phyloP scores from a whole-genome alignment of 2,797 vertebrate genomes.

The Cyclura pinguis region DNA sequence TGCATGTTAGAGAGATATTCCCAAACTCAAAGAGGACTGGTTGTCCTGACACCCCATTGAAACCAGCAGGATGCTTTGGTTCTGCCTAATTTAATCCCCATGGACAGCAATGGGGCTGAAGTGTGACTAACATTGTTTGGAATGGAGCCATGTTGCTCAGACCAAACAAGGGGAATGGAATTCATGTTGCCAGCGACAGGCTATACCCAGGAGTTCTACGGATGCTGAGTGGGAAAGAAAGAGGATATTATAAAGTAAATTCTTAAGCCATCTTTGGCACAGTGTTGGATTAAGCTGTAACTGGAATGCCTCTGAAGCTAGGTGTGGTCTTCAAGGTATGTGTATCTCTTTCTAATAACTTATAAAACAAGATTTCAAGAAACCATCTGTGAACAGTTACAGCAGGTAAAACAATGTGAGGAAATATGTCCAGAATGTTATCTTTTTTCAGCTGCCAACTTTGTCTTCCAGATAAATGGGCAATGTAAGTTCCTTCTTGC shows the following conservation, averaged over 20 bases:
- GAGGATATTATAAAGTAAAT: conserved; percentile 35
- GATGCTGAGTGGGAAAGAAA: conserved; percentile 26
- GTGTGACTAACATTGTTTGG: conserved; percentile 18
- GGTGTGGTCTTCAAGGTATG: conserved; percentile 37
- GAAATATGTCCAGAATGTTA: conserved; percentile 60
- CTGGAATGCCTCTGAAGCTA: conserved; percentile 27
- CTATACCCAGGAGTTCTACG: conserved; percentile 23
- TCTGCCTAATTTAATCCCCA: conserved; percentile 1
- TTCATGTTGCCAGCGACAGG: conserved; percentile 18
- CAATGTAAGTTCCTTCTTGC: conserved; percentile 12
- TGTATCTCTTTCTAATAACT: conserved; percentile 36
- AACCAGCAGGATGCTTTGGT: neutral
- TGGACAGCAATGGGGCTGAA: neutral
- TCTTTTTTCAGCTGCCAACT: conserved; percentile 48
- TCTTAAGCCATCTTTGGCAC: conserved; percentile 32
- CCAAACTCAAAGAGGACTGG: neutral
- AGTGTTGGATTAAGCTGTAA: conserved; percentile 23
- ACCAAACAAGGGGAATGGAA: conserved; percentile 21
- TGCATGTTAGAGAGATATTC: neutral
- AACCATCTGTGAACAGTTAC: conserved; percentile 47
- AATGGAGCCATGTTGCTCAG: conserved; percentile 11
- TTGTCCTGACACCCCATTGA: neutral
- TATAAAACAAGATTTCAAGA: conserved; percentile 43
- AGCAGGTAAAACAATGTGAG: conserved; percentile 56
- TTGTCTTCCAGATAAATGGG: conserved; percentile 41